Percentiles rank a stretch among this genome's conserved stretches.
Evolutionary conservation across 1,140 invertebrate genomes (phyloP).

Genomic region (Nautilus pompilius): DNA sequence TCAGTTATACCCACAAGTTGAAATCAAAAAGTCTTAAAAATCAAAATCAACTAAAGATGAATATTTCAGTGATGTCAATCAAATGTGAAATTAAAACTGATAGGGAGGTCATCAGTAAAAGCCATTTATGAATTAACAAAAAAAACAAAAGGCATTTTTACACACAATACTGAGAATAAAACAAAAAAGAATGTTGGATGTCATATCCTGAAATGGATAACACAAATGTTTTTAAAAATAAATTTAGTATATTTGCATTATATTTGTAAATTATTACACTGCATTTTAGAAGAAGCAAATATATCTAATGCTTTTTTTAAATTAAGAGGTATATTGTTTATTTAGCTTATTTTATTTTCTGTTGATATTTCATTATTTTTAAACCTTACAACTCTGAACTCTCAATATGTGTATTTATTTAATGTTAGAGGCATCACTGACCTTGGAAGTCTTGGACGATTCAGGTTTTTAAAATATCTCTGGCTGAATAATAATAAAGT

Average conservation of each 20-base stretch:
- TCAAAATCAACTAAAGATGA: too few species aligned
- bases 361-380: neutral
- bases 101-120: too few species aligned
- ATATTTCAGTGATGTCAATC: too few species aligned
- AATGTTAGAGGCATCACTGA: conserved; percentile 33
- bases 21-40: too few species aligned
- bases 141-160: too few species aligned
- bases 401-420: neutral
- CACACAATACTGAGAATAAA: too few species aligned
- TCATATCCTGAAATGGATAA: too few species aligned
- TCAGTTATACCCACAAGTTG: too few species aligned
- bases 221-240: too few species aligned
- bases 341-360: neutral
- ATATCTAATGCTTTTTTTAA: neutral
- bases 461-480: conserved; percentile 34
- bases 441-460: conserved; percentile 31
- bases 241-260: neutral
- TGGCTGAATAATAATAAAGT: conserved; percentile 50
- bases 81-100: too few species aligned
- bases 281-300: neutral
- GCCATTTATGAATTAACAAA: too few species aligned
- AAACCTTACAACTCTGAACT: neutral
- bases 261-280: neutral
- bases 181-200: too few species aligned
- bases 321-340: neutral